These are phyloP conservation scores for Catamblyrhynchus diadema DNA, from an alignment of 2,797 vertebrate species.

Conservation along the genomic window DNA sequence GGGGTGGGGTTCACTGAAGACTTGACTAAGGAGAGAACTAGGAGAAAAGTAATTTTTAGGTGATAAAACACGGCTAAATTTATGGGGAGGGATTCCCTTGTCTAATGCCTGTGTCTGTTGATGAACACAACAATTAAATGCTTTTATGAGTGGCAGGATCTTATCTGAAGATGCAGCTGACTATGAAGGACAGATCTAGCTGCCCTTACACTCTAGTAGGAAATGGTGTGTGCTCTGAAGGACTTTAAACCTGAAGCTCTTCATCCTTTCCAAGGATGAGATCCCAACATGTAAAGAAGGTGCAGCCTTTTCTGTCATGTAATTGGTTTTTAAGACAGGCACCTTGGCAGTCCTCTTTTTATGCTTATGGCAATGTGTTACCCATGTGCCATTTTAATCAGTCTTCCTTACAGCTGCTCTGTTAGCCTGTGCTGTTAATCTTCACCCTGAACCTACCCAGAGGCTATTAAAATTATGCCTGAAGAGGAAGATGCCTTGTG, in stretches of 20 bases:
- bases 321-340: background rate
- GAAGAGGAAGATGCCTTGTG: background rate
- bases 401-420: background rate
- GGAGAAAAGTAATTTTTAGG: background rate
- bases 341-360: background rate
- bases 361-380: background rate
- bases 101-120: background rate
- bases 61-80: background rate
- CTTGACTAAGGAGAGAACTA: background rate
- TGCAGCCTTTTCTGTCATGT: background rate
- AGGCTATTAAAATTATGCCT: background rate
- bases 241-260: background rate
- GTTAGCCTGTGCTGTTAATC: background rate
- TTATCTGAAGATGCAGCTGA: background rate
- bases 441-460: background rate
- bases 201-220: background rate
- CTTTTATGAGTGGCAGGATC: background rate
- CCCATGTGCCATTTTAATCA: background rate
- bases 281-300: background rate
- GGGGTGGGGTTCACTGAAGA: background rate
- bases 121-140: background rate
- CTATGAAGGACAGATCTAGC: accelerated
- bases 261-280: background rate
- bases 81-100: background rate
- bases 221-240: background rate